Evolutionary conservation across 2,888 invertebrate species (phyloP).

Genomic region (Spilarctia lutea): DNA sequence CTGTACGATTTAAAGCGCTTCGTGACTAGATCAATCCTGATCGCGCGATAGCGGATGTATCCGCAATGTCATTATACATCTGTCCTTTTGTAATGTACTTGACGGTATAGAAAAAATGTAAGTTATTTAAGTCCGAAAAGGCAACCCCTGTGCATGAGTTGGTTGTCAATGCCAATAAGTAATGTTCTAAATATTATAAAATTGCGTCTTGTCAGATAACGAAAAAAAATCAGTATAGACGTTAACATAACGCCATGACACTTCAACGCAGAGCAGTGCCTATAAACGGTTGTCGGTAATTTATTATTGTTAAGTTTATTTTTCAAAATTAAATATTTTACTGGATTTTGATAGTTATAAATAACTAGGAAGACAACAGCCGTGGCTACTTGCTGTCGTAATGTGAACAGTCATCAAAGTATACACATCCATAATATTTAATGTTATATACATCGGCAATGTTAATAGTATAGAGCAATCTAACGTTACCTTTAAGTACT

Average conservation of each 20-base stretch:
- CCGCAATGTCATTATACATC: slow-evolving; percentile 53
- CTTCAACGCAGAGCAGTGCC: background rate
- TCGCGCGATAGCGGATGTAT: slow-evolving; percentile 65
- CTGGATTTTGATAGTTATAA: background rate
- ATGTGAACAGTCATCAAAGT: background rate
- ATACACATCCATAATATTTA: background rate
- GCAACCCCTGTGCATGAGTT: background rate
- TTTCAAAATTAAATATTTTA: background rate
- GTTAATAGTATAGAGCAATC: background rate
- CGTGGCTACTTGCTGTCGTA: background rate
- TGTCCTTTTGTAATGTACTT: background rate
- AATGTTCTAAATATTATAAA: background rate
- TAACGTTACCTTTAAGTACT: background rate
- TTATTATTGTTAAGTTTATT: background rate
- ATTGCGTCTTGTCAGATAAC: background rate
- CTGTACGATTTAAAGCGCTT: slow-evolving; percentile 57
- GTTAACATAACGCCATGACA: background rate
- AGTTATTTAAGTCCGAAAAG: background rate
- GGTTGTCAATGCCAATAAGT: background rate
- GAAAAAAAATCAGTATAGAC: background rate
- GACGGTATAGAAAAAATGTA: background rate
- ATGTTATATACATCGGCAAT: background rate
- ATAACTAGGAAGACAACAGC: background rate
- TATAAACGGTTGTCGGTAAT: background rate
- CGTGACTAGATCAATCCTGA: slow-evolving; percentile 73